Base-by-base conservation (phyloP, 2,888 invertebrate genomes). In the Synergus umbraculus region DNA sequence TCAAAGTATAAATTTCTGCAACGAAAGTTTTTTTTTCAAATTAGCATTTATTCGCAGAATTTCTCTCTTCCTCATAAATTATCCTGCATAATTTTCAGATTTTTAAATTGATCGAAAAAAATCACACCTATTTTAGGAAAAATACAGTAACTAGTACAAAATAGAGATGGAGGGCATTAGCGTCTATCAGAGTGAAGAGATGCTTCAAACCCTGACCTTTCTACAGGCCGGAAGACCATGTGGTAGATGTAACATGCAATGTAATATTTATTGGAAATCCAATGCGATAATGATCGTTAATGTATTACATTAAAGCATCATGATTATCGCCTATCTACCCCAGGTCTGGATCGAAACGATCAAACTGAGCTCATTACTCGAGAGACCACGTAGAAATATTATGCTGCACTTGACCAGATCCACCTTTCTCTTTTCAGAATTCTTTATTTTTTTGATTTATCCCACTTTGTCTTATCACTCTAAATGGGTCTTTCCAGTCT, bases 401-500 rank as follows among this genome's bases (percentile, higher is more conserved):
- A 54, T 37, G 9, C 65, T 65, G 10, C 65, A 49, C 29, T 73
- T 49, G 22, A 37, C 9, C 29, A 73, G 15, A 73, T 49, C 37
- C 37, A 49, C 49, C 73, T 73, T 73, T 73, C 49, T 73, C 49
- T 54, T 73, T 73, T 54, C 37, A 29, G 7, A 54, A 49, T 29
- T 54, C 0, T 54, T 73, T 73, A 73, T 54, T 73, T 54, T 54
- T 73, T 10, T 5, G 29, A 22, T 15, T 49, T 54, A 73, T 10
- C 9, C 69, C 69, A 73, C 73, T 73, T 73, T 69, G 29, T 69
- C 46, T 69, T 69, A 69, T 69, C 69, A 49, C 46, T 46, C 22
- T 54, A 54, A 73, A 46, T 49, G 49, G 18, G 29, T 12, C 49
- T 54, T 73, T 54, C n/a, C 49, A 29, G n/a, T 49, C 37, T 54